Evolutionary conservation across 1,140 invertebrate genomes (phyloP).

Genomic region (Euura lappo): DNA sequence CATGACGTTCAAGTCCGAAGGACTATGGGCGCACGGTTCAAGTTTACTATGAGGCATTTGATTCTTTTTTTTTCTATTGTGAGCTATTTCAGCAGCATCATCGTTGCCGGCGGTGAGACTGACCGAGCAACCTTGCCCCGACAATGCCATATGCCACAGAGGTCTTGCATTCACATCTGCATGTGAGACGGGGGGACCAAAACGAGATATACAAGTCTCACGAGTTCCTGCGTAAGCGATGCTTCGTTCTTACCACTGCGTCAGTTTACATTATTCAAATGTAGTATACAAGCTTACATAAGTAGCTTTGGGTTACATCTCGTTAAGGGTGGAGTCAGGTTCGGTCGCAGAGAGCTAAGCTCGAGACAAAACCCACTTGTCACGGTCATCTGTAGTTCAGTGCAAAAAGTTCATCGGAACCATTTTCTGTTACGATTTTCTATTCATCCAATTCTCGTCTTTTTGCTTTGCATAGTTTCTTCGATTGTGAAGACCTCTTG

Average conservation of each 20-base stretch:
- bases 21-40: not conserved
- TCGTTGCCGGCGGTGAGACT: not conserved
- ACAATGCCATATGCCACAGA: not conserved
- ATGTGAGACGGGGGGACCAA: not conserved
- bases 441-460: no score
- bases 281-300: conserved; percentile 20
- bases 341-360: not conserved
- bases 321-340: conserved; percentile 22
- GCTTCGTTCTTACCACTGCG: not conserved
- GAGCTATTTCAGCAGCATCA: not conserved
- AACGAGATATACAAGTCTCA: conserved; percentile 1
- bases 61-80: not conserved
- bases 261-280: conserved; percentile 1
- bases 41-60: not conserved
- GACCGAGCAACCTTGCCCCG: not conserved
- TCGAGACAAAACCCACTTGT: not conserved
- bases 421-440: no score
- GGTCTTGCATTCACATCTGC: not conserved
- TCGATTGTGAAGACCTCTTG: no score
- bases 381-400: not conserved
- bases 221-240: not conserved
- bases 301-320: conserved; percentile 29
- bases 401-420: no score
- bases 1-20: not conserved
- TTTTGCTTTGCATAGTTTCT: no score